Evolutionary conservation across 2,888 invertebrate genomes (phyloP).

Genomic region (Papilio protenor): DNA sequence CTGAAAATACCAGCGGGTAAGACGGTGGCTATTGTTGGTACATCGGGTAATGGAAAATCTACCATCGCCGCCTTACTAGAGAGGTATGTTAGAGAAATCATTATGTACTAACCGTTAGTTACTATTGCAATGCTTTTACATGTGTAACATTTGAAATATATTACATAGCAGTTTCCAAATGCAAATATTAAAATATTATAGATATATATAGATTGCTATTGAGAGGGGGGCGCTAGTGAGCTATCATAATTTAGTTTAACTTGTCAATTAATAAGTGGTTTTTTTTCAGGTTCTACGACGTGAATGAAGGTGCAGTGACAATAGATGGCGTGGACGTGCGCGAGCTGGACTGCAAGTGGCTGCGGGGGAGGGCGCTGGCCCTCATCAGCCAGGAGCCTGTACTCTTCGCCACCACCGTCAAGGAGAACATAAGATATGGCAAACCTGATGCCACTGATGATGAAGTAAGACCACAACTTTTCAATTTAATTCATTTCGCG

Average conservation of each 20-base stretch:
- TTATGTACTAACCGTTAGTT: not conserved
- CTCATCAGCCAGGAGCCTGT: slow-evolving; percentile 97
- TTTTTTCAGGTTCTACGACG: slow-evolving; percentile 90
- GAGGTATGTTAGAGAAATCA: slow-evolving; percentile 78
- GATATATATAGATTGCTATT: no score
- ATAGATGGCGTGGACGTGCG: slow-evolving; percentile 90
- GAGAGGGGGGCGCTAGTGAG: not conserved
- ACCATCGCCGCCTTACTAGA: slow-evolving; percentile 95
- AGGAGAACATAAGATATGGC: slow-evolving; percentile 98
- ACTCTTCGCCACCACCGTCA: slow-evolving; percentile 94
- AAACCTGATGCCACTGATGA: slow-evolving; percentile 87
- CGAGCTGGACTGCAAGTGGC: slow-evolving; percentile 91
- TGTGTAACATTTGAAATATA: no score
- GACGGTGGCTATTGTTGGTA: slow-evolving; percentile 96
- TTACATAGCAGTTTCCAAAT: no score
- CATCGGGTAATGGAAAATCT: slow-evolving; percentile 97
- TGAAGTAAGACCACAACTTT: slow-evolving; percentile 78
- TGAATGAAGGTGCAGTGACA: slow-evolving; percentile 87
- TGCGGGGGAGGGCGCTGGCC: slow-evolving; percentile 92
- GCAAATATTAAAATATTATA: no score
- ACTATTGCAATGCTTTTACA: no score
- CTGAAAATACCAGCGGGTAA: slow-evolving; percentile 93
- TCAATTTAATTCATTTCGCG: not conserved
- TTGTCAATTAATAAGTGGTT: not conserved
- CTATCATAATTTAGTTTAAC: no score